Conservation (phyloP, 2,797 vertebrate genomes). For the Lutjanus campechanus region DNA sequence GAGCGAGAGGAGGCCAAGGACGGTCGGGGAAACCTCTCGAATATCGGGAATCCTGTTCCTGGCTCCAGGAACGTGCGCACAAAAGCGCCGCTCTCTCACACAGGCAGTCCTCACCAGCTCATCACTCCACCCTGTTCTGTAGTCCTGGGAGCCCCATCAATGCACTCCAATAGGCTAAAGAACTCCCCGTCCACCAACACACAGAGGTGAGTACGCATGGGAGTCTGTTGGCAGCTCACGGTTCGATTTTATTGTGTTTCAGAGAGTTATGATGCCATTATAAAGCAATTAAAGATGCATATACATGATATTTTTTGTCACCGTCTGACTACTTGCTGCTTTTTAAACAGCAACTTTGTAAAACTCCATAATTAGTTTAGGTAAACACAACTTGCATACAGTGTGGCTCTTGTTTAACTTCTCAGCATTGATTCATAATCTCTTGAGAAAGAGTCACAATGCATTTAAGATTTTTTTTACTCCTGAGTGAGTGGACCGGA, state of each 20-base stretch:
- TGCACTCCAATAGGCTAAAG: slow-evolving; percentile 99
- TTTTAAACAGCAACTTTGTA: too few relatives aligned
- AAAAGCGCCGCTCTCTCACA: slow-evolving; percentile 83
- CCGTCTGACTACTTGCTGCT: too few relatives aligned
- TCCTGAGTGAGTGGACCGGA: slow-evolving; percentile 55
- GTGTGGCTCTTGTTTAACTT: too few relatives aligned
- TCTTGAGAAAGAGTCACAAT: too few relatives aligned
- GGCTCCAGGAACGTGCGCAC: slow-evolving; percentile 84
- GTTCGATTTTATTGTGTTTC: too few relatives aligned
- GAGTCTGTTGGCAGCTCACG: too few relatives aligned
- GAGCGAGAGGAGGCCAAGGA: slow-evolving; percentile 93
- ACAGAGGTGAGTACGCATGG: slow-evolving; percentile 89
- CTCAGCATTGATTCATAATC: too few relatives aligned
- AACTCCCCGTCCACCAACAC: slow-evolving; percentile 99
- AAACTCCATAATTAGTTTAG: not conserved
- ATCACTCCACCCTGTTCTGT: slow-evolving; percentile 92
- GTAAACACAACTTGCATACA: too few relatives aligned
- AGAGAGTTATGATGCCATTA: too few relatives aligned
- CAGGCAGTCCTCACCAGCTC: slow-evolving; percentile 89
- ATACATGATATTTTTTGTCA: too few relatives aligned
- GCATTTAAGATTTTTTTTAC: too few relatives aligned
- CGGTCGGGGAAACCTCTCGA: slow-evolving; percentile 82
- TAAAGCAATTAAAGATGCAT: too few relatives aligned
- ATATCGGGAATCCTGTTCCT: slow-evolving; percentile 85
- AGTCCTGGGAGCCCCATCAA: slow-evolving; percentile 97